Conservation (phyloP, 2,888 invertebrate species). For the Automeris io region DNA sequence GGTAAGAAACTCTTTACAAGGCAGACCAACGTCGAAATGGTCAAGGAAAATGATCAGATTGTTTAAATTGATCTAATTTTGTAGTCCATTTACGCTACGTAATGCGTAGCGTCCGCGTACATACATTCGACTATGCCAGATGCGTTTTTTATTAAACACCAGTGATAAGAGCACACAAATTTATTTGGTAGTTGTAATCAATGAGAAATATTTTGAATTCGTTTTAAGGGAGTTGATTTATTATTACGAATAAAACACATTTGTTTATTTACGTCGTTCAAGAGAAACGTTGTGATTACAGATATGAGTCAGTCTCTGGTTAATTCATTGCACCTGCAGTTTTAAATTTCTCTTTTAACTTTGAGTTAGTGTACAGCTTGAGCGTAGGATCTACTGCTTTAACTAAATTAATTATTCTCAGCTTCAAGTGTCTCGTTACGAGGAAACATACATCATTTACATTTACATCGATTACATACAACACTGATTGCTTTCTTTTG, state of each 20-base stretch:
- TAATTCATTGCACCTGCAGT: background rate
- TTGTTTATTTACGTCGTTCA: background rate
- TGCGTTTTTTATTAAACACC: conserved; percentile 28
- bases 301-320: background rate
- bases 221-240: background rate
- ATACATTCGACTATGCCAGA: conserved; percentile 25
- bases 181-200: conserved; percentile 5
- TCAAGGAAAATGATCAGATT: conserved; percentile 29
- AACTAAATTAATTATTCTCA: too few relatives aligned
- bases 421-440: too few relatives aligned
- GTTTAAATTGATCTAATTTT: conserved; percentile 36
- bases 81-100: conserved; percentile 33
- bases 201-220: background rate
- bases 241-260: background rate
- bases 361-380: too few relatives aligned
- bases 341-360: background rate
- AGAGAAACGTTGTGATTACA: background rate
- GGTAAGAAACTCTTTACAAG: background rate
- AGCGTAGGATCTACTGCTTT: too few relatives aligned
- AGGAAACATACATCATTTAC: too few relatives aligned
- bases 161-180: conserved; percentile 21
- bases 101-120: conserved; percentile 20
- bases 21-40: conserved; percentile 11
- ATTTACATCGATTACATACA: too few relatives aligned
- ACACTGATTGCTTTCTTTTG: too few relatives aligned